phyloP scores from a whole-genome alignment of 2,797 vertebrate species.

The Merluccius polli region DNA sequence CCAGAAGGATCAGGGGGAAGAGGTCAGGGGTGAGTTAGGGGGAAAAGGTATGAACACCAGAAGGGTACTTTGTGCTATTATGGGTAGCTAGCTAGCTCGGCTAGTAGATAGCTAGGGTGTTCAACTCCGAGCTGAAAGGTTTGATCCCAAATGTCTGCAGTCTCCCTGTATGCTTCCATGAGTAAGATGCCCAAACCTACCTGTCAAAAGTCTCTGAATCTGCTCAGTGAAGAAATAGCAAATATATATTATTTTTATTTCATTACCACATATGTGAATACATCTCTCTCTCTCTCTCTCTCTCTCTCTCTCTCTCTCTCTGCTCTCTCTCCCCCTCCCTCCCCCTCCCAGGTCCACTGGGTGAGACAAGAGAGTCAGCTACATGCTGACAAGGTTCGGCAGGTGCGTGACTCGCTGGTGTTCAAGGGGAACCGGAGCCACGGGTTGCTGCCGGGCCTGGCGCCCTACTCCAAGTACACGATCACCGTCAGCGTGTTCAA shows the following conservation, averaged over 20 bases:
- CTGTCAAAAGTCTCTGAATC: neutral
- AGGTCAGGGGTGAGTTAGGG: too few relatives aligned
- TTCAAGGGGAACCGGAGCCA: constrained; percentile 79
- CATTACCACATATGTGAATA: too few relatives aligned
- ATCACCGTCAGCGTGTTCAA: constrained; percentile 87
- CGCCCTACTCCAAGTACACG: constrained; percentile 87
- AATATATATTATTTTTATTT: too few relatives aligned
- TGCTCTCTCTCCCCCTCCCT: neutral
- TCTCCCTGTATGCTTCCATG: neutral
- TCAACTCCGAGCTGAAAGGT: too few relatives aligned
- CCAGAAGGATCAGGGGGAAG: too few relatives aligned
- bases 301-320: neutral
- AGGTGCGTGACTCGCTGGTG: constrained; percentile 74
- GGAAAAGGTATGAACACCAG: too few relatives aligned
- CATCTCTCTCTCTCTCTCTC: neutral
- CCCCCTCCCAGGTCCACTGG: constrained; percentile 79
- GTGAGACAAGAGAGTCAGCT: constrained; percentile 78
- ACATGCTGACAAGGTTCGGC: constrained; percentile 73
- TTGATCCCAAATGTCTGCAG: neutral
- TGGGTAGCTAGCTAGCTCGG: too few relatives aligned
- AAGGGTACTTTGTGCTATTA: too few relatives aligned
- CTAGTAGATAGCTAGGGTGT: too few relatives aligned
- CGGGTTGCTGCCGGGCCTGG: constrained; percentile 81
- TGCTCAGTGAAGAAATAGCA: too few relatives aligned
- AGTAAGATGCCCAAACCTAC: neutral